Base-by-base conservation (phyloP, 2,797 vertebrate genomes). In the Heliangelus exortis region DNA sequence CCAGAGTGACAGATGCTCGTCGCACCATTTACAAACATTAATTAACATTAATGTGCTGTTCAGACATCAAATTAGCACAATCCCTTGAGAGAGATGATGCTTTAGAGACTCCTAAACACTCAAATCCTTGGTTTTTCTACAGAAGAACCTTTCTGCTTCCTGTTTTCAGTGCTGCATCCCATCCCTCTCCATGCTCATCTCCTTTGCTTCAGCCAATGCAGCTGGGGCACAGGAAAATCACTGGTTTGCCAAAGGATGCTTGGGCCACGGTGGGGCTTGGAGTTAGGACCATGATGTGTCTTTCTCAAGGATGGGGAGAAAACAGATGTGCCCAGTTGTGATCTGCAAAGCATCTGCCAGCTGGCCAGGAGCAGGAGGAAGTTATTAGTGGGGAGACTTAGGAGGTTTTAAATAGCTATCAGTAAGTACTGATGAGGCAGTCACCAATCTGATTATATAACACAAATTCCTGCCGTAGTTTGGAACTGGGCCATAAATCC, bases 11-110 rank as follows among this genome's bases (percentile, higher is more conserved):
- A 90, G 93, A 55, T 91, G 84, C 75, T 90, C 10, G 0, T 58
- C 9, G 62, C 26, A 6, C 85, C 82, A 15, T 89, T 91, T 95
- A 84, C 91, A 92, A 93, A 89, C 87, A 57, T 90, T 96, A 95
- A 95, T 95, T 92, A 89, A 86, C 80, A 22, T 59, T 95, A 88
- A 84, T 69, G 77, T 29, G 25, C 84, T 33, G 57, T 47, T 84
- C 82, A 88, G 68, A 11, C 73, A 50, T 83, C 63, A 55, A 76
- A 92, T 84, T 61, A 90, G 71, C 77, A 19, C 68, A 25, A 1
- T 29, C 86, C 79, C 9, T 25, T 9, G 77, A 69, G 83, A 73
- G 57, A 48, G 47, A 50, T 28, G 77, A 31, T 33, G 41, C 1
- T 85, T 39, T 18, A 11, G 43, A 77, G 41, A 18, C 20, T 68